phyloP scores from a whole-genome alignment of 2,888 invertebrate genomes.

The Chrysina gloriosa region DNA sequence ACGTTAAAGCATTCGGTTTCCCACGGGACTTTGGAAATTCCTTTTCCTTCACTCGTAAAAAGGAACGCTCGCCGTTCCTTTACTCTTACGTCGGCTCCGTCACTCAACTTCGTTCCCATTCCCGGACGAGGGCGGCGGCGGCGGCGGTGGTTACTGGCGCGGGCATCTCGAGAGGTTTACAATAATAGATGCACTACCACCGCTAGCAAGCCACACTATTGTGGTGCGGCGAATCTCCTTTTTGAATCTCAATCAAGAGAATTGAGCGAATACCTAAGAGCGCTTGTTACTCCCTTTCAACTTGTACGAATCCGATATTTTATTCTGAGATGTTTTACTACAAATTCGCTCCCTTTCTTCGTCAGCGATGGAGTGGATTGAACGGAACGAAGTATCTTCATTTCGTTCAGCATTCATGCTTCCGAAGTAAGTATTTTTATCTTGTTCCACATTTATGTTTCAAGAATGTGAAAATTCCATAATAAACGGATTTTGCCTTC shows the following conservation, averaged over 20 bases:
- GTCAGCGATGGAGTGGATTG: too few relatives aligned
- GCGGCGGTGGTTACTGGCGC: neutral
- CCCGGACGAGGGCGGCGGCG: neutral
- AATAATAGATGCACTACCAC: slow-evolving; percentile 52
- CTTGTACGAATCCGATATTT: neutral
- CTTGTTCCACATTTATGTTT: too few relatives aligned
- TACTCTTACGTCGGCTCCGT: too few relatives aligned
- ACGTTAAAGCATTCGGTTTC: slow-evolving; percentile 28
- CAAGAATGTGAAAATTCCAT: too few relatives aligned
- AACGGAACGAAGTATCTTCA: too few relatives aligned
- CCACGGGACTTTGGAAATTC: slow-evolving; percentile 30
- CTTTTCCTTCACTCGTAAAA: slow-evolving; percentile 22
- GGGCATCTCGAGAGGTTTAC: slow-evolving; percentile 46
- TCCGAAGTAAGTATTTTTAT: too few relatives aligned
- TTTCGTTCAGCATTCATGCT: too few relatives aligned
- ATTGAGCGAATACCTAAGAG: slow-evolving; percentile 29
- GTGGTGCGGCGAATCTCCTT: slow-evolving; percentile 45
- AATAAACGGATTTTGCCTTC: too few relatives aligned
- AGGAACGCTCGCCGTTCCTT: neutral
- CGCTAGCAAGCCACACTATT: slow-evolving; percentile 38
- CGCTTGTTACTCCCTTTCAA: slow-evolving; percentile 9
- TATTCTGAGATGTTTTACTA: neutral
- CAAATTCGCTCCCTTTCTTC: neutral
- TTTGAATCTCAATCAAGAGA: slow-evolving; percentile 47
- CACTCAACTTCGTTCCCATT: neutral